A percentile compares a stretch with the other conserved stretches of the same genome.
Evolutionary conservation across 2,888 invertebrate species (phyloP).

Genomic region (Craniophora ligustri): DNA sequence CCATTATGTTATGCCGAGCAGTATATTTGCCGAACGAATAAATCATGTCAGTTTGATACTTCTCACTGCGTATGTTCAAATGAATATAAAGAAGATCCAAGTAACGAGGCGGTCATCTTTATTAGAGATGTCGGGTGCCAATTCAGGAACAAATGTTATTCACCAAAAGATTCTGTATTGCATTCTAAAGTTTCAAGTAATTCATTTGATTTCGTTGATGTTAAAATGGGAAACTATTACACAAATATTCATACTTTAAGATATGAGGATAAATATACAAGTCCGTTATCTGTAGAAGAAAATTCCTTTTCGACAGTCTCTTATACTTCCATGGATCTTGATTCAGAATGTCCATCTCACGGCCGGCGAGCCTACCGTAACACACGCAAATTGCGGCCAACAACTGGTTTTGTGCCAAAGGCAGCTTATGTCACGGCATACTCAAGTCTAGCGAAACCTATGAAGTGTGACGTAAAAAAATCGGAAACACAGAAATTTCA

Average conservation of each 20-base stretch:
- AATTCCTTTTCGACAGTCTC: constrained; percentile 62
- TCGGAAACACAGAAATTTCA: constrained; percentile 27
- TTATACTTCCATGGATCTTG: constrained; percentile 63
- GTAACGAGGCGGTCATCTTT: constrained; percentile 71
- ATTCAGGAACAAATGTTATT: constrained; percentile 66
- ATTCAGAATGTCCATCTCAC: constrained; percentile 67
- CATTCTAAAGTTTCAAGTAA: constrained; percentile 67
- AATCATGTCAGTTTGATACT: constrained; percentile 76
- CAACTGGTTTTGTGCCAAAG: constrained; percentile 63
- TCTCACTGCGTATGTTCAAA: constrained; percentile 52
- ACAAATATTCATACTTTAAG: constrained; percentile 68
- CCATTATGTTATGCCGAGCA: constrained; percentile 43
- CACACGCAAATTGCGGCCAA: constrained; percentile 25
- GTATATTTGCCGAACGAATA: constrained; percentile 62
- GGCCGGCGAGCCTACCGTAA: constrained; percentile 46
- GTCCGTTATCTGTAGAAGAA: constrained; percentile 60
- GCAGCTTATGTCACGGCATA: constrained; percentile 63
- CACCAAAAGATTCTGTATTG: constrained; percentile 58
- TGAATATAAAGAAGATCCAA: constrained; percentile 44
- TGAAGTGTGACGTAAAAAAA: constrained; percentile 30
- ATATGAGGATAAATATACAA: constrained; percentile 75
- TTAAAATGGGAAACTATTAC: constrained; percentile 63
- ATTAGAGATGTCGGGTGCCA: constrained; percentile 84
- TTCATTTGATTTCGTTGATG: constrained; percentile 63
- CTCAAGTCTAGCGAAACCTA: constrained; percentile 36